phyloP scores from a whole-genome alignment of 2,888 invertebrate species.

The Acanthosoma haemorrhoidale region DNA sequence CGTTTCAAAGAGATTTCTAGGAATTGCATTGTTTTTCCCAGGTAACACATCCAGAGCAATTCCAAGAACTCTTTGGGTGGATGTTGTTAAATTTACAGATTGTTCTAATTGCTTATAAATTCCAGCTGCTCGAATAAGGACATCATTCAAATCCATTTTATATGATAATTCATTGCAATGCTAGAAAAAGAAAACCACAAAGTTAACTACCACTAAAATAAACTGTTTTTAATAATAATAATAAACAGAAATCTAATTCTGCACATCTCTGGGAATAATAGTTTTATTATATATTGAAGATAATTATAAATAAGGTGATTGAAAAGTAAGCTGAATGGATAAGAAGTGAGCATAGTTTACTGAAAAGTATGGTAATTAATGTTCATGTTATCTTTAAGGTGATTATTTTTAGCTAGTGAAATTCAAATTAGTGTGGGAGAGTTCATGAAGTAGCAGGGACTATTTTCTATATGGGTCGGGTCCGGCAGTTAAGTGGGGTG shows the following conservation, averaged over 20 bases:
- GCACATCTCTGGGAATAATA: background rate
- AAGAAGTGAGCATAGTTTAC: background rate
- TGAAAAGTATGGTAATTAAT: background rate
- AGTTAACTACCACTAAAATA: constrained; percentile 15
- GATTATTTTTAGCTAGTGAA: too few species aligned
- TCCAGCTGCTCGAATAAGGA: constrained; percentile 81
- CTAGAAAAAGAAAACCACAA: constrained; percentile 51
- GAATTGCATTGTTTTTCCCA: background rate
- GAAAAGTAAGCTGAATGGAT: background rate
- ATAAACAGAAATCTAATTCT: background rate
- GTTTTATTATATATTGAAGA: constrained; percentile 26
- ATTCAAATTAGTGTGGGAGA: too few species aligned
- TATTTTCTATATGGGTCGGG: too few species aligned
- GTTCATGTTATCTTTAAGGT: too few species aligned
- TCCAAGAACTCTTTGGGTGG: constrained; percentile 66
- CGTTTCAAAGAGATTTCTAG: too few species aligned
- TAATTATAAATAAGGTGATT: background rate
- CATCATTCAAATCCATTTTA: constrained; percentile 74
- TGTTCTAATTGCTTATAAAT: constrained; percentile 82
- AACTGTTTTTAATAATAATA: constrained; percentile 15
- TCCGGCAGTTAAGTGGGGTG: too few species aligned
- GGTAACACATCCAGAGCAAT: constrained; percentile 49
- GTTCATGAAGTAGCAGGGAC: too few species aligned
- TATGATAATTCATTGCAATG: constrained; percentile 93
- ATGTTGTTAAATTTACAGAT: constrained; percentile 61